These are phyloP conservation scores for Oncorhynchus clarkii DNA, from an alignment of 2,113 vertebrate species.

Conservation along the genomic window DNA sequence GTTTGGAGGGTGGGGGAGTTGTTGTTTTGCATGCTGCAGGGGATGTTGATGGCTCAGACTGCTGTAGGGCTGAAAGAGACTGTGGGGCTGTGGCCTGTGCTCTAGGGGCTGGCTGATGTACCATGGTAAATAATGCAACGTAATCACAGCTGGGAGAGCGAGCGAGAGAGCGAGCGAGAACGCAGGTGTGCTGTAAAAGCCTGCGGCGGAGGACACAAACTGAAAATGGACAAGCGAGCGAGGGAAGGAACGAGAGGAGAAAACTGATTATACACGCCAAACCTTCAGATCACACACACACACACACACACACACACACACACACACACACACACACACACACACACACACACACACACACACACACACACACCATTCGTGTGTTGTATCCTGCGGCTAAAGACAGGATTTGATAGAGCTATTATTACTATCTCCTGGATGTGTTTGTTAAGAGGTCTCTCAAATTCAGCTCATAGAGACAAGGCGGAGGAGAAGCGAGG, in stretches of 20 bases:
- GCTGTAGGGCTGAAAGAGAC: constrained; percentile 13
- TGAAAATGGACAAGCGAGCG: constrained; percentile 37
- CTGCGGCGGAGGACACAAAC: constrained; percentile 48
- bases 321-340: background rate
- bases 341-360: too few species aligned
- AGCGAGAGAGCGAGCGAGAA: constrained; percentile 17
- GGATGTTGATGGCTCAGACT: background rate
- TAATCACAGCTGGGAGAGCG: constrained; percentile 41
- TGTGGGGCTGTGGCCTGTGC: constrained; percentile 11
- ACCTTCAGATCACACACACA: constrained; percentile 28
- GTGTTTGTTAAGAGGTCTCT: constrained; percentile 9
- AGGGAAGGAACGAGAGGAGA: constrained; percentile 37
- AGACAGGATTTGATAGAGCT: too few species aligned
- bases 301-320: too few species aligned
- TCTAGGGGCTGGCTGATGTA: constrained; percentile 36
- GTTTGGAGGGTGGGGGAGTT: constrained; percentile 5
- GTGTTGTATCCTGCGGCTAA: constrained; percentile 31
- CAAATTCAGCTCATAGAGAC: constrained; percentile 37
- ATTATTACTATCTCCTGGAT: constrained; percentile 7
- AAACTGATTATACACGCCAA: constrained; percentile 57
- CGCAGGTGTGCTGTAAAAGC: constrained; percentile 45
- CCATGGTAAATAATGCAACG: constrained; percentile 41
- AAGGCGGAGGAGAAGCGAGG: constrained; percentile 51
- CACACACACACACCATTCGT: constrained; percentile 8
- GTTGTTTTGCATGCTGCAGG: background rate